Evolutionary conservation across 2,888 invertebrate species (phyloP).

Genomic region (Tipula vernalis): DNA sequence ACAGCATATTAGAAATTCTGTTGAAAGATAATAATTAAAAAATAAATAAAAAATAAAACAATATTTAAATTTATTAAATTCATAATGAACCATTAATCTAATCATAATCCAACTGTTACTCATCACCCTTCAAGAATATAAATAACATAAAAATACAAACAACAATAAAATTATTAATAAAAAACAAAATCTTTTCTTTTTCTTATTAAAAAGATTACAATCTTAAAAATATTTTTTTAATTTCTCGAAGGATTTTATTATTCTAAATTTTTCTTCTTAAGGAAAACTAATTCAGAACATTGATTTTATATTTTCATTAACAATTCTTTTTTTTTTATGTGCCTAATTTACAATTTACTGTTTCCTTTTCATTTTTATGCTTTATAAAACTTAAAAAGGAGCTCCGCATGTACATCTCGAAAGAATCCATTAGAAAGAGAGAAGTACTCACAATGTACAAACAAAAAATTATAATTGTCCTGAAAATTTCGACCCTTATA

Average conservation of each 20-base stretch:
- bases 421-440: not conserved
- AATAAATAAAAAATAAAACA: not conserved
- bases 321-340: not conserved
- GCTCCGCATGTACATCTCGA: not conserved
- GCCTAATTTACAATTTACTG: not conserved
- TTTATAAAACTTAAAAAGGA: not conserved
- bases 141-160: not conserved
- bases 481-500: not conserved
- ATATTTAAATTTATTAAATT: not conserved
- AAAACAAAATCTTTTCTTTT: not conserved
- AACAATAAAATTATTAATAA: not conserved
- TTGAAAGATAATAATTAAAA: not conserved
- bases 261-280: not conserved
- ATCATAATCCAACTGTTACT: slow-evolving; percentile 4
- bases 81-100: not conserved
- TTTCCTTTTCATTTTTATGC: not conserved
- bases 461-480: not conserved
- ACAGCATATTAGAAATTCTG: not conserved
- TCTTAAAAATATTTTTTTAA: not conserved
- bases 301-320: not conserved
- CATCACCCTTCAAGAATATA: slow-evolving; percentile 4
- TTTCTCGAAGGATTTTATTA: not conserved
- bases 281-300: not conserved
- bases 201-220: not conserved
- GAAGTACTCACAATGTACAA: not conserved